Base-by-base conservation (phyloP, 2,888 invertebrate genomes). In the Lasioglossum lativentre region DNA sequence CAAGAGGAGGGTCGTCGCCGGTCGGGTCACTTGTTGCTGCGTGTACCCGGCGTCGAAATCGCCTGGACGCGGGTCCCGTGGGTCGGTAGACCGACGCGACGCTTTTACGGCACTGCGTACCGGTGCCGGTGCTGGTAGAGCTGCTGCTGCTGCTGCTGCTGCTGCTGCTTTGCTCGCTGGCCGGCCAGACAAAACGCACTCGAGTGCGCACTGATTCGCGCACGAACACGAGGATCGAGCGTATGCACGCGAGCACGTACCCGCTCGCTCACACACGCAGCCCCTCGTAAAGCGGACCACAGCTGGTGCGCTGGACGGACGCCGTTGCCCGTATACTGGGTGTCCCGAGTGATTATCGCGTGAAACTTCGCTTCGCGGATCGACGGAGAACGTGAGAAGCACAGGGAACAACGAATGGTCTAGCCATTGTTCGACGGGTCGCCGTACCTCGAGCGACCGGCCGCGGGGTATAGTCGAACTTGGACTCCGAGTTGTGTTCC, bases 181-280 rank as follows among this genome's bases (percentile, higher is more conserved):
- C 68, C 76, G 23, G 71, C 75, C 81, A 75, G 72, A 85, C 88
- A 82, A 82, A 40, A 87, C 88, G 87, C 88, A 85, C 88, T 88
- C 87, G 88, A 82, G 87, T 85, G 87, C 87, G 89, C 87, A 89
- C 89, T 87, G 89, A 89, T 89, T 89, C 86, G 89, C 86, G 84
- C 84, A 52, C 77, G 82, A 42, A 59, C 82, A 12, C 76, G 38
- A 77, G 47, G 83, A 14, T 45, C 78, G 72, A 56, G 27, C 45
- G 78, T 74, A 56, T 59, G 34, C 42, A 47, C 45, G 45, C 72
- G 72, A 45, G 70, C 70, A 38, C 78, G 72, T 40, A 68, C 42
- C 23, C 68, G 75, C 68, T 66, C 56, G 76, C 75, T n/a, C 71
- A 75, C 82, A 80, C 71, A 66, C 47, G 27, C 34, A 71, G n/a